Evolutionary conservation across 2,797 vertebrate species (phyloP), one percentile per base, ranked within the genome.

Genomic region (Cynodonichthys magdalenae): DNA sequence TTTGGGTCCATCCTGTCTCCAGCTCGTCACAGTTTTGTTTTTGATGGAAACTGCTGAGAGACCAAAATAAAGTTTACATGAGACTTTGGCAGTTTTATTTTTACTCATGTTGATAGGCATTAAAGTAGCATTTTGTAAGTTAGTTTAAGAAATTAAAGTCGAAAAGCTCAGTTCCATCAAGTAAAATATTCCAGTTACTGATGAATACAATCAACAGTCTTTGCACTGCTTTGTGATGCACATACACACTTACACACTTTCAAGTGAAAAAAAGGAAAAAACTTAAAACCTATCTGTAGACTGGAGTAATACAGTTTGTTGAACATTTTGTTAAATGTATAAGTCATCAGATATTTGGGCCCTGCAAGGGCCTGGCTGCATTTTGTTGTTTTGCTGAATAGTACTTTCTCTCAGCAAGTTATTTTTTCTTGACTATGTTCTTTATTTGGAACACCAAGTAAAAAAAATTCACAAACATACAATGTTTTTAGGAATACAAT

Each of bases 321-420:
- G 6, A 57, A 19, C 45, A 46, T 51, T 29, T 11, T 50, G 28
- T 18, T 28, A 17, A 39, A 61, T 57, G 61, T 29, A 47, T 20
- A 9, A 19, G 41, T 24, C 20, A 50, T 53, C 4, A 7, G 51
- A 18, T 29, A 5, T 17, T 28, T 31, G 17, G 3, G 3, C 12
- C 10, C 41, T 59, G 44, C 12, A 6, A 34, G 46, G 20, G 41
- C 20, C 7, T 19, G 15, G 29, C 36, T 34, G 39, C 39, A 36
- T 42, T 48, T 18, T 53, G 15, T 12, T 62, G 18, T 45, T 61
- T 48, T 57, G 56, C 14, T 70, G 31, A 65, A 57, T 6, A 36
- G 28, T 19, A 20, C 24, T 50, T 61, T 36, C 48, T 8, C 27
- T 1, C 27, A 57, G 17, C 1, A 34, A 65, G 14, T 6, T 2